These are phyloP conservation scores for Drosophila affinis DNA, from an alignment of 2,888 invertebrate genomes.

Conservation along the genomic window DNA sequence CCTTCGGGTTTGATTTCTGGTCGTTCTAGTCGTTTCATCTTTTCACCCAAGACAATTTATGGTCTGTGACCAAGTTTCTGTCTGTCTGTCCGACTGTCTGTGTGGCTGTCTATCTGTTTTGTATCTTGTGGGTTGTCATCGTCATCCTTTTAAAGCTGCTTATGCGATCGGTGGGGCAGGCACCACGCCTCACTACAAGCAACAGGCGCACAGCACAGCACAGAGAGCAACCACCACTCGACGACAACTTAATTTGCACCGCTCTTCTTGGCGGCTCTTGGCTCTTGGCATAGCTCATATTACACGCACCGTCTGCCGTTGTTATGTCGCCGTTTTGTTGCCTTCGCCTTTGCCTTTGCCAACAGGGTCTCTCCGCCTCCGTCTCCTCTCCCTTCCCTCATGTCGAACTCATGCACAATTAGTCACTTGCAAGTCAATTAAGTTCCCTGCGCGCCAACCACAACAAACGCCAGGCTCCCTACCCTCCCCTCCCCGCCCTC, in stretches of 20 bases:
- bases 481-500: neutral
- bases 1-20: conserved; percentile 11
- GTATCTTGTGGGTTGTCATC: conserved; percentile 51
- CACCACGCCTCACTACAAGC: conserved; percentile 48
- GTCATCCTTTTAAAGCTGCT: conserved; percentile 64
- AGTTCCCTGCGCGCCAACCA: conserved; percentile 66
- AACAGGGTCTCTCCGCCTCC: neutral
- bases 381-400: conserved; percentile 38
- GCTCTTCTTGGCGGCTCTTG: conserved; percentile 26
- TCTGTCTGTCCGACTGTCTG: conserved; percentile 8
- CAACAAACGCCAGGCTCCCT: conserved; percentile 59
- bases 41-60: conserved; percentile 43
- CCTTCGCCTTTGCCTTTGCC: neutral
- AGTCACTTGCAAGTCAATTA: conserved; percentile 81
- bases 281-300: conserved; percentile 63
- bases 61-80: conserved; percentile 36
- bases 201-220: conserved; percentile 1
- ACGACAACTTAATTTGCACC: conserved; percentile 68
- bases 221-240: conserved; percentile 3
- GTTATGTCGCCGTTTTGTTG: conserved; percentile 12
- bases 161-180: conserved; percentile 32
- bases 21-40: conserved; percentile 29
- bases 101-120: conserved; percentile 32
- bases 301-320: conserved; percentile 62
- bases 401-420: conserved; percentile 79